Conservation (phyloP, 2,888 invertebrate species). For the Prionchulus punctatus region DNA sequence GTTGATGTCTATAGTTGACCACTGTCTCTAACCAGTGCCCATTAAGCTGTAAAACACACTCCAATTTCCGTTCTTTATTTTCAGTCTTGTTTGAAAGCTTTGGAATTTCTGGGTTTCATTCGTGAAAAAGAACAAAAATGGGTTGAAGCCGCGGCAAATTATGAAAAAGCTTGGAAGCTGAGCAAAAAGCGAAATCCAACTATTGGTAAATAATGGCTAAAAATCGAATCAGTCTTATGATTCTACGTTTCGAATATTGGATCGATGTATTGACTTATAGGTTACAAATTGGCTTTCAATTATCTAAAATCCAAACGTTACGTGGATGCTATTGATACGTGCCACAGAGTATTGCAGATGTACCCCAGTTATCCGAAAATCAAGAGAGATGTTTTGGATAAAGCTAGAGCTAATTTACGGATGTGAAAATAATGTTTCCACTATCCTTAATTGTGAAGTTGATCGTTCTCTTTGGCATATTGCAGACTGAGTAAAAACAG, state of each 20-base stretch:
- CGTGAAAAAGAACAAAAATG: conserved; percentile 82
- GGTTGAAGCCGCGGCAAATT: conserved; percentile 62
- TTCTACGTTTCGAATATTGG: background rate
- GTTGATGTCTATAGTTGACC: too few relatives aligned
- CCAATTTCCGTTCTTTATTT: conserved; percentile 9
- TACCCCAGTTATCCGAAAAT: conserved; percentile 79
- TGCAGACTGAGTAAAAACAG: too few relatives aligned
- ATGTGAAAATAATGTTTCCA: too few relatives aligned
- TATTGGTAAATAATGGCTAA: too few relatives aligned
- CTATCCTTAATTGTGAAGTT: too few relatives aligned
- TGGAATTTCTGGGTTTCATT: conserved; percentile 67
- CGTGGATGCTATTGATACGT: conserved; percentile 79
- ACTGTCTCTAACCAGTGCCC: background rate
- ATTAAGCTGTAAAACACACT: conserved; percentile 5
- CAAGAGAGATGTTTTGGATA: conserved; percentile 79
- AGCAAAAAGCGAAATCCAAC: conserved; percentile 63
- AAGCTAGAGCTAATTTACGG: conserved; percentile 41
- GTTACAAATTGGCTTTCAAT: conserved; percentile 79
- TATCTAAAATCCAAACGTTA: conserved; percentile 70
- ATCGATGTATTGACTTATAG: conserved; percentile 26
- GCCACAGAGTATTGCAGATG: conserved; percentile 43
- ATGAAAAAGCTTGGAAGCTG: conserved; percentile 68
- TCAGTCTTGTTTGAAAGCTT: conserved; percentile 68
- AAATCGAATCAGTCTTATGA: too few relatives aligned
- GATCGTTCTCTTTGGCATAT: too few relatives aligned